Percentiles rank a stretch among this genome's conserved stretches.
These are phyloP conservation scores for Coendou prehensilis DNA, from an alignment of 2,797 vertebrate genomes.

Conservation along the genomic window DNA sequence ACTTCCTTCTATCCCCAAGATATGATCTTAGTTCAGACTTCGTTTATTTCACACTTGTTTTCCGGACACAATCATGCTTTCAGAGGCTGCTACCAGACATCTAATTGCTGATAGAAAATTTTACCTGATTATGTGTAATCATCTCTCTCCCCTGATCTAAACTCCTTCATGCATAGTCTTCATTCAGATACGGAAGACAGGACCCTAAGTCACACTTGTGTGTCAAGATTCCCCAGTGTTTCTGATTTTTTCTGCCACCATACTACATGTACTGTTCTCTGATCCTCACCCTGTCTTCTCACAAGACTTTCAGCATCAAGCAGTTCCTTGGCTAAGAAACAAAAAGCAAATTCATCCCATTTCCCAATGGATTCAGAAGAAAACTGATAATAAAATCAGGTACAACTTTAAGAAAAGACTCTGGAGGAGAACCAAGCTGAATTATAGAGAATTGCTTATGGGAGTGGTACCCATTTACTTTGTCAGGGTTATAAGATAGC, in stretches of 20 bases:
- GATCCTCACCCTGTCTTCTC: neutral
- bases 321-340: neutral
- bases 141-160: neutral
- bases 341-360: neutral
- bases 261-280: neutral
- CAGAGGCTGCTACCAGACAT: neutral
- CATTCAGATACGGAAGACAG: neutral
- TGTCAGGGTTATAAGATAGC: neutral
- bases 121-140: neutral
- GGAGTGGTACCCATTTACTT: neutral
- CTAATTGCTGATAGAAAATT: neutral
- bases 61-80: neutral
- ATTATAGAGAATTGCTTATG: neutral
- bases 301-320: neutral
- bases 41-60: neutral
- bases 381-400: neutral
- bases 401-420: neutral
- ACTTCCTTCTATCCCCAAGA: neutral
- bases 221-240: neutral
- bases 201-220: neutral
- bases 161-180: neutral
- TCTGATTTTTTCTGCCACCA: neutral
- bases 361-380: neutral
- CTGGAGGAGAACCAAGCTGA: neutral
- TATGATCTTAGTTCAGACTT: neutral